Base-by-base conservation (phyloP, 1,140 invertebrate genomes). In the Anastrepha ludens region DNA sequence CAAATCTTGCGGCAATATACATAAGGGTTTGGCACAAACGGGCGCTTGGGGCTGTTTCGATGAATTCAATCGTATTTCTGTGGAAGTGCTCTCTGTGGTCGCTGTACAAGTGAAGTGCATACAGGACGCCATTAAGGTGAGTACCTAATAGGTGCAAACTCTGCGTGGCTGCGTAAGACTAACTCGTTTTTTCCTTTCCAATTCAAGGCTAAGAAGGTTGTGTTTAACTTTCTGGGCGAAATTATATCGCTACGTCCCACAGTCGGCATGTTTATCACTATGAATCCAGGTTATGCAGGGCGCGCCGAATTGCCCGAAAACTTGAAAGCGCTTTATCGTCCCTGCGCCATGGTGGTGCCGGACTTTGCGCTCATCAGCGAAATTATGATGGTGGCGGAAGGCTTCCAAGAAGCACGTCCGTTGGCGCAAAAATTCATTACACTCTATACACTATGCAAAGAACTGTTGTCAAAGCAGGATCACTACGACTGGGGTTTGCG, bases 11-110 rank as follows among this genome's bases (percentile, higher is more conserved):
- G 97, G 97, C 60, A 98, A 98, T 93, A 98, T 98, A 92, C 98
- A 98, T 93, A 98, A 96, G 96, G 95, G 95, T 17, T 93, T 99
- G 41, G 96, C 97, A 3, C 97, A 98, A 93, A 97, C 97, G 11
- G 98, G 98, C n/a, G 97, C 97, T 8, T 99, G 98, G 98, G 98
- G 98, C 41, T 98, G 98, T 92, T 99, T 99, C 93, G 98, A 99
- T 93, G 98, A 99, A 93, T 99, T 99, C 92, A 99, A 99, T 94
- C 95, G 98, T 87, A 99, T 98, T 88, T 97, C 97, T 0, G 96
- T 98, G 1, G 98, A 98, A 94, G 98, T 99, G 59, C 93, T 99
- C 47, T 99, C 98, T 1, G 98, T 99, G 5, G 97, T 98, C 4
- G 97, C 98, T 1, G 97, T 98, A 0, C 98, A 97, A 93, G 96